Conservation (phyloP, 1,140 invertebrate genomes). For the Drosophila parvula region DNA sequence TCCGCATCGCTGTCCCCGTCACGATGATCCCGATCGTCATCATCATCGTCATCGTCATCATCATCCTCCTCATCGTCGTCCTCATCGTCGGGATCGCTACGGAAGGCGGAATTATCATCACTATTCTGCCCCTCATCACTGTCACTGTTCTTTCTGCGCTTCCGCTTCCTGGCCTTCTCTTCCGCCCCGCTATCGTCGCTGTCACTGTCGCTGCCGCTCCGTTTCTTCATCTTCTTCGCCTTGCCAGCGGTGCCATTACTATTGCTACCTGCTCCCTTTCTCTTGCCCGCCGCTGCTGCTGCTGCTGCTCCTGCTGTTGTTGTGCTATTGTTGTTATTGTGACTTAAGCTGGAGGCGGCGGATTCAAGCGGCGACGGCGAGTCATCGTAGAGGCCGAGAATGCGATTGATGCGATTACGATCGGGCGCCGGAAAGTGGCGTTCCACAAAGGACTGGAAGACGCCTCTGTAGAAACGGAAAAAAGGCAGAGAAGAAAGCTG, state of each 20-base stretch:
- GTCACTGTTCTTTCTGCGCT: constrained; percentile 43
- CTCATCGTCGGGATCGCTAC: constrained; percentile 16
- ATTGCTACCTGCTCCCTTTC: constrained; percentile 22
- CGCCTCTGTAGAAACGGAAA: constrained; percentile 87
- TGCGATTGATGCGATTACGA: constrained; percentile 91
- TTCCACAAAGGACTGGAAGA: constrained; percentile 97
- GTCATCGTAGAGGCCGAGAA: constrained; percentile 89
- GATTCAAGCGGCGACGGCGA: constrained; percentile 16
- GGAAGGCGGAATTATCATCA: constrained; percentile 27
- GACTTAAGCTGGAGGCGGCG: constrained; percentile 29
- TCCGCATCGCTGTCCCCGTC: constrained; percentile 54
- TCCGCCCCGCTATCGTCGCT: constrained; percentile 24
- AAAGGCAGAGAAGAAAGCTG: constrained; percentile 29
- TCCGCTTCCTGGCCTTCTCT: constrained; percentile 2
- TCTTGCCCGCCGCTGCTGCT: constrained; percentile 16
- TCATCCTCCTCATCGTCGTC: background rate
- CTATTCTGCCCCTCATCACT: constrained; percentile 47
- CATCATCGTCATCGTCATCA: constrained; percentile 13
- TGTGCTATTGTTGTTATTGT: constrained; percentile 30
- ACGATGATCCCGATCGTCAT: constrained; percentile 12
- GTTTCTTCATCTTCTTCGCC: constrained; percentile 59
- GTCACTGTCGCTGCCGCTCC: constrained; percentile 68
- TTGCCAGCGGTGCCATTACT: constrained; percentile 29
- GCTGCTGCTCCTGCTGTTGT: background rate
- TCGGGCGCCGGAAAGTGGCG: constrained; percentile 99